Evolutionary conservation across 2,797 vertebrate genomes (phyloP), one percentile per base, ranked within the genome.

Genomic region (Parambassis ranga): DNA sequence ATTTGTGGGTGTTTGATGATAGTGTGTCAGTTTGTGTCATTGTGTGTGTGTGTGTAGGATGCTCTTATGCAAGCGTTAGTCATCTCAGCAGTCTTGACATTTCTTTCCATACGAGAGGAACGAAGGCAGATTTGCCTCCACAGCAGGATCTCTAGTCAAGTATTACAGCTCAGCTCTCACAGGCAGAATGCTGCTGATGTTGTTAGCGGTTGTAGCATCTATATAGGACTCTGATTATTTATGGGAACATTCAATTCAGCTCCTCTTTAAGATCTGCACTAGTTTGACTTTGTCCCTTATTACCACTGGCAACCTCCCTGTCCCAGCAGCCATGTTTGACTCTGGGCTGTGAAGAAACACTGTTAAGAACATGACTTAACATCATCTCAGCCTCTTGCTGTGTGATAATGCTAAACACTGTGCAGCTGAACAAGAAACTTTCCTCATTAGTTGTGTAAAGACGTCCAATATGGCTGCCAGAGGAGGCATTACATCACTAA

Each of bases 1-100:
- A 61, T 69, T 50, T 59, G 70, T 63, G 66, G 75, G 72, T 65
- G 76, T 71, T 71, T 69, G 78, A 79, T 44, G 53, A 69, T 13
- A n/a, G 22, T 26, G 10, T 62, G 19, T 28, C 55, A 49, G 13
- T 56, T 44, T 64, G 41, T 28, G 33, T 52, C 32, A 19, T 38
- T 55, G 57, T 58, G 55, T 70, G 58, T 72, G 51, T 68, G 53
- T 70, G 81, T 82, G 80, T 77, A 66, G 70, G 74, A 69, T 56
- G 74, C 57, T 82, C 36, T 88, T 81, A 81, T 83, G 71, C 70
- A 79, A 82, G 76, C 19, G 22, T 85, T 84, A 82, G 84, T 84
- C 81, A 88, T 80, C 70, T 36, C 62, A 19, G 44, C 71, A 66
- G 48, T 65, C 42, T 68, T 52, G 56, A 60, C 67, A 62, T 70